Evolutionary conservation across 1,140 invertebrate genomes (phyloP), one percentile per base, ranked within the genome.

Genomic region (Copidosoma floridanum): DNA sequence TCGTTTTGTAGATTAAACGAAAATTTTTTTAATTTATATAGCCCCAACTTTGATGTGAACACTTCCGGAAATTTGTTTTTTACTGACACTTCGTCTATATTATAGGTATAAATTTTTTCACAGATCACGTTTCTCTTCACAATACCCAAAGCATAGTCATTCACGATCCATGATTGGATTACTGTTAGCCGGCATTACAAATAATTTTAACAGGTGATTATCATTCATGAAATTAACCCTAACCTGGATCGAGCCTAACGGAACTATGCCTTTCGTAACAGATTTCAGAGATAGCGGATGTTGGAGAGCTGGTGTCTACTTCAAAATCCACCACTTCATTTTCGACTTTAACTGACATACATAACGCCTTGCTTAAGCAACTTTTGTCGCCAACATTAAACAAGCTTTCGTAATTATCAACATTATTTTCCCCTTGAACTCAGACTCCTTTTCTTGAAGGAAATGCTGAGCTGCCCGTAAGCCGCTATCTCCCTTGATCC

Each of bases 391-490:
- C n/a, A n/a, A n/a, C n/a, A n/a, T n/a, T n/a, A n/a, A n/a, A n/a
- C n/a, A n/a, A n/a, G n/a, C n/a, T n/a, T n/a, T n/a, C n/a, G n/a
- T n/a, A n/a, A n/a, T n/a, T n/a, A n/a, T n/a, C n/a, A n/a, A n/a
- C n/a, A n/a, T n/a, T n/a, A n/a, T n/a, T n/a, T n/a, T n/a, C n/a
- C n/a, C n/a, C n/a, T n/a, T n/a, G n/a, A n/a, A n/a, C n/a, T n/a
- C n/a, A n/a, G n/a, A n/a, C n/a, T n/a, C n/a, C n/a, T n/a, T 26
- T 5, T 16, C 4, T 32, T 14, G 10, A 14, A 8, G 20, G 21
- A 21, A n/a, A 65, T 56, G 50, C 64, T 61, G 23, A 61, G 48
- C 11, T 48, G 21, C 2, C 64, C 59, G 8, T 55, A n/a, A n/a
- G n/a, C n/a, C n/a, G n/a, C n/a, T n/a, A n/a, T n/a, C n/a, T n/a